Evolutionary conservation across 2,797 vertebrate species (phyloP), one percentile per base, ranked within the genome.

Genomic region (Lycodopsis pacificus): DNA sequence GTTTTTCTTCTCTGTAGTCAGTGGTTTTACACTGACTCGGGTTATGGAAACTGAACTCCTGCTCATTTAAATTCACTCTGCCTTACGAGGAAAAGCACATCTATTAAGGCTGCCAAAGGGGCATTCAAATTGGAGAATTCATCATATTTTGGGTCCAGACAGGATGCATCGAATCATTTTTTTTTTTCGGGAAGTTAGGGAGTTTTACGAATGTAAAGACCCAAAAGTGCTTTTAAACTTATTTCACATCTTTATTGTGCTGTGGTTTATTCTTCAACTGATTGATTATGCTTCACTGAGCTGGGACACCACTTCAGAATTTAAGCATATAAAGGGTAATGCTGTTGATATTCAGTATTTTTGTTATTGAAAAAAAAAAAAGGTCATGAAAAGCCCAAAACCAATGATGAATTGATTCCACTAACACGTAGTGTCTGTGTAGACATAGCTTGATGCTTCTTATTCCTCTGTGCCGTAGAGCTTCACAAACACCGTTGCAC

Each of bases 21-120:
- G 4, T 44, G 49, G 65, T 83, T 68, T 61, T 19, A 62, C 8
- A 5, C 54, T 4, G 6, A 65, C 51, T 75, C 62, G 27, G 51
- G 17, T 76, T 46, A 61, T 53, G 13, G 4, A 80, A 78, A 73
- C 66, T 69, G 15, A 73, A 75, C 22, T 67, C 58, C 15, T 54
- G 19, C 10, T 54, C 19, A 73, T 71, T 68, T 65, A 57, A 65
- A 72, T 80, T 80, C 54, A 75, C 63, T 1, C 13, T 30, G 20
- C 48, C 8, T n/a, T 38, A 1, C 15, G 25, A 25, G 69, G 25
- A 49, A 49, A 51, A 58, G 38, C 36, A 30, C 63, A 73, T 36
- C 54, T 56, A 71, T 71, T 56, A 61, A 62, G 30, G 59, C 61
- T 66, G 25, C 27, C n/a, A 44, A 30, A 5, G 15, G 58, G 30